Evolutionary conservation across 2,888 invertebrate species (phyloP).

Genomic region (Stegophylla sp.): DNA sequence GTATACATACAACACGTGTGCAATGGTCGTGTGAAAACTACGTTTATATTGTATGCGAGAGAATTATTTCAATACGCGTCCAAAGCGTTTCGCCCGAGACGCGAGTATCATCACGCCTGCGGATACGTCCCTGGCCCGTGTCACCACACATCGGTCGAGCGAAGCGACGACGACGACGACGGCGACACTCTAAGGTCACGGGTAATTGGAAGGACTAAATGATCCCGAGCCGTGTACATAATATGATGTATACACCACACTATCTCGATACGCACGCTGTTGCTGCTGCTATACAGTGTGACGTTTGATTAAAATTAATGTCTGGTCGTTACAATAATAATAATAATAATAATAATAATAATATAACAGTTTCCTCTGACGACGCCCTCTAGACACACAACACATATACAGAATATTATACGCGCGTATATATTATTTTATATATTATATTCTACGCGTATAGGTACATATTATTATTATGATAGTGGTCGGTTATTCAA

Average conservation of each 20-base stretch:
- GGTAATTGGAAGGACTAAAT: constrained; percentile 34
- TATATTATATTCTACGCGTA: too few species aligned
- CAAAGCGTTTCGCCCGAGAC: constrained; percentile 1
- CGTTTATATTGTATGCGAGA: too few species aligned
- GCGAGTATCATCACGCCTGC: background rate
- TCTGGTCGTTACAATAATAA: constrained; percentile 30
- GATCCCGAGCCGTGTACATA: background rate
- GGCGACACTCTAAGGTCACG: constrained; percentile 10
- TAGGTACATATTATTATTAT: background rate
- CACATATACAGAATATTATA: too few species aligned
- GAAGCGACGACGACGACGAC: background rate
- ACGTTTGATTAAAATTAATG: constrained; percentile 45
- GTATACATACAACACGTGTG: background rate
- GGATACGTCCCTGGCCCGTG: background rate
- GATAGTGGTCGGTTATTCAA: background rate
- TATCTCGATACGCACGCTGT: background rate
- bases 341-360: too few species aligned
- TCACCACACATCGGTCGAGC: background rate
- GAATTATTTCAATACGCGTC: too few species aligned
- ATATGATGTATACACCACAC: background rate
- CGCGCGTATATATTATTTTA: too few species aligned
- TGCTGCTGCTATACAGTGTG: background rate
- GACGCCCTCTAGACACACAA: too few species aligned
- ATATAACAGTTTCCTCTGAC: constrained; percentile 29
- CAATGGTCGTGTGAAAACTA: fast-evolving